A percentile compares a stretch with the other conserved stretches of the same genome.
phyloP scores from a whole-genome alignment of 2,797 vertebrate species.

The Aphelocoma californica region DNA sequence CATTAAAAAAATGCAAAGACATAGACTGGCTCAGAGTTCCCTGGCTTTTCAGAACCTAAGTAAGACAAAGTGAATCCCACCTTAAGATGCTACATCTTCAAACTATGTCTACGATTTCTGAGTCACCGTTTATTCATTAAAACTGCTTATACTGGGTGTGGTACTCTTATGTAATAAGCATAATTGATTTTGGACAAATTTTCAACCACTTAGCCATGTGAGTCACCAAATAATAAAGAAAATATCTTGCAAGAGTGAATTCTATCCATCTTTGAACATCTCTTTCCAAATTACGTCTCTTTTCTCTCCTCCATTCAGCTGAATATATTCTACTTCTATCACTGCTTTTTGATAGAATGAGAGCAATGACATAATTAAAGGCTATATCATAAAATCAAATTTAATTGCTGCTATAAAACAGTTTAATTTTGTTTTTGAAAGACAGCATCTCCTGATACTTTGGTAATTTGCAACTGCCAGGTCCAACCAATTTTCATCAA shows the following conservation, averaged over 20 bases:
- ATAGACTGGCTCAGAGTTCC: not conserved
- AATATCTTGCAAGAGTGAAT: not conserved
- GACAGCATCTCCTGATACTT: not conserved
- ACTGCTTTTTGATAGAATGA: not conserved
- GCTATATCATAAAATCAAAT: not conserved
- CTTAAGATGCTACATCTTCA: not conserved
- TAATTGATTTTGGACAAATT: constrained; percentile 56
- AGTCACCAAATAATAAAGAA: constrained; percentile 46
- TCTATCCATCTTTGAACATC: constrained; percentile 16
- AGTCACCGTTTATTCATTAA: constrained; percentile 35
- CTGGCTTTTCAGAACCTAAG: not conserved
- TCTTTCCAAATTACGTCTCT: not conserved
- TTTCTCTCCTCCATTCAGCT: not conserved
- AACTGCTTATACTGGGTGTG: constrained; percentile 63
- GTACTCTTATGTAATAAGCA: constrained; percentile 26
- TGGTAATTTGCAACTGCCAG: not conserved
- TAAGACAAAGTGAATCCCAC: constrained; percentile 7
- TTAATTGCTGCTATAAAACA: not conserved
- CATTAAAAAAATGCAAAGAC: not conserved
- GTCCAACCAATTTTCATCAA: constrained; percentile 1
- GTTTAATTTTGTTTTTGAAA: not conserved
- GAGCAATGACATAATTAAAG: not conserved
- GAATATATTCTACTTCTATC: not conserved
- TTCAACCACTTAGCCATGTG: constrained; percentile 35
- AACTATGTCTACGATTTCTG: not conserved